A percentile compares a stretch with the other conserved stretches of the same genome.
These are phyloP conservation scores for Neoarius graeffei DNA, from an alignment of 2,113 vertebrate genomes.

Conservation along the genomic window DNA sequence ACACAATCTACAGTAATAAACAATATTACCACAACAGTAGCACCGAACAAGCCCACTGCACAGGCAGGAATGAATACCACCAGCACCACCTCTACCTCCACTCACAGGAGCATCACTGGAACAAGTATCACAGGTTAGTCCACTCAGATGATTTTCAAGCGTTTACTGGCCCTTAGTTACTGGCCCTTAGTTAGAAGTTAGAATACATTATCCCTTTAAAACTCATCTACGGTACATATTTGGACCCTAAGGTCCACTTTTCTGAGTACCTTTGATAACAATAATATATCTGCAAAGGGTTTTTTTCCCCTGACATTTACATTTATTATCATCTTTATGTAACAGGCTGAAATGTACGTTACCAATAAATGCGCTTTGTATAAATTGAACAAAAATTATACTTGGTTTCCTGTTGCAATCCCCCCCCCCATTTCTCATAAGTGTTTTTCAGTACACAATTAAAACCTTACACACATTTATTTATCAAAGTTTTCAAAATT, in stretches of 20 bases:
- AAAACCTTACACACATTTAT: too few relatives aligned
- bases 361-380: too few relatives aligned
- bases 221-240: background rate
- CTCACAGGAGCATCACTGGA: background rate
- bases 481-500: too few relatives aligned
- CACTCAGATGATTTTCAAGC: background rate
- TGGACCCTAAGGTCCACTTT: background rate
- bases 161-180: background rate
- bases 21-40: background rate
- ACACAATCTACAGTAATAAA: background rate
- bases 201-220: background rate
- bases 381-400: too few relatives aligned
- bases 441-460: too few relatives aligned
- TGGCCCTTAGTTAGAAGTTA: background rate
- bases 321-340: background rate
- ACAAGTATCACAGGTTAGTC: slow-evolving; percentile 2
- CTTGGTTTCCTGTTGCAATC: too few relatives aligned
- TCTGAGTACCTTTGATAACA: background rate
- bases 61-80: background rate
- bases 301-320: too few relatives aligned
- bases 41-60: background rate
- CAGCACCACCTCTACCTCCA: background rate
- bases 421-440: too few relatives aligned
- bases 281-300: background rate
- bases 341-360: too few relatives aligned